Evolutionary conservation across 2,797 vertebrate genomes (phyloP).

Genomic region (Falco naumanni): DNA sequence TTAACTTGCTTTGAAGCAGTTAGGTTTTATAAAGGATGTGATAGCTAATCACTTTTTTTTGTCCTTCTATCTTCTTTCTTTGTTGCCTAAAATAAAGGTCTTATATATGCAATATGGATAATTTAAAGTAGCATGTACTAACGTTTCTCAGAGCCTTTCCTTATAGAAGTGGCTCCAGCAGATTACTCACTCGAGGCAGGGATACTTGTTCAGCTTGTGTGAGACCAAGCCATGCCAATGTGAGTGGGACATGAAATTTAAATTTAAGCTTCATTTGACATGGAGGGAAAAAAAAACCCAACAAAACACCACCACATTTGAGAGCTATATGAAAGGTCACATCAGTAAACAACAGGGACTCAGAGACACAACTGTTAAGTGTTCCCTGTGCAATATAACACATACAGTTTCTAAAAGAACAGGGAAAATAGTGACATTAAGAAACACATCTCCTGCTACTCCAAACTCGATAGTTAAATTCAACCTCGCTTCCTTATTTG

Average conservation of each 20-base stretch:
- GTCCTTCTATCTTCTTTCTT: background rate
- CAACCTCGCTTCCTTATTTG: slow-evolving; percentile 24
- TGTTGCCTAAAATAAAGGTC: background rate
- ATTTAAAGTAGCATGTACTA: background rate
- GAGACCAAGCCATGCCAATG: background rate
- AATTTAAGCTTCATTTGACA: slow-evolving; percentile 21
- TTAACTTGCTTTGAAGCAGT: background rate
- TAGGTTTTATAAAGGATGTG: background rate
- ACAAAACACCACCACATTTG: background rate
- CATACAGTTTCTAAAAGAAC: slow-evolving; percentile 3
- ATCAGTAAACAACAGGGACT: slow-evolving; percentile 60
- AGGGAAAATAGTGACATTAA: slow-evolving; percentile 47
- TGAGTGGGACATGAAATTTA: slow-evolving; percentile 1
- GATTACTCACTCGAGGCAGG: background rate
- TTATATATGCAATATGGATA: background rate
- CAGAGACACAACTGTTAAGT: slow-evolving; percentile 22
- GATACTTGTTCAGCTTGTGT: background rate
- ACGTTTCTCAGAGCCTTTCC: background rate
- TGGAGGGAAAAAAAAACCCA: background rate
- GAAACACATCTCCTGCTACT: slow-evolving; percentile 20
- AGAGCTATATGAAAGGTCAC: slow-evolving; percentile 46
- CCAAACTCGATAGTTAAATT: slow-evolving; percentile 4
- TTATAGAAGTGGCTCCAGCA: background rate
- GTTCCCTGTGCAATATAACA: background rate
- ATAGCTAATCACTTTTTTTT: background rate